Conservation (phyloP, 2,888 invertebrate species). For the Eupithecia inturbata region DNA sequence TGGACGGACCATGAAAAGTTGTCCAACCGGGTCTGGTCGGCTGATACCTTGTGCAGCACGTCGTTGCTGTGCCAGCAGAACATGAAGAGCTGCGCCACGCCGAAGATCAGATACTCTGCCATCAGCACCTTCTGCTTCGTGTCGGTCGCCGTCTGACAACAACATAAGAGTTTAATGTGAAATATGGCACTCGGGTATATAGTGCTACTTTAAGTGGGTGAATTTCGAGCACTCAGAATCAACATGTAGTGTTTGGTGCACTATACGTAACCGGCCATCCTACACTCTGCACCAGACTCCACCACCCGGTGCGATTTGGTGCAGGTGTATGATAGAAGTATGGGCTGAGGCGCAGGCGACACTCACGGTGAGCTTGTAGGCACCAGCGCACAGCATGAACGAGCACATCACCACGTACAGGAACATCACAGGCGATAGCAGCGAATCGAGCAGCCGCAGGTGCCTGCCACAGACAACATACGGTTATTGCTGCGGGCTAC, state of each 20-base stretch:
- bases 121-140: conserved; percentile 66
- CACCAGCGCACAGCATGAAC: conserved; percentile 72
- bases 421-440: conserved; percentile 77
- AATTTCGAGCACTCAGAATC: not conserved
- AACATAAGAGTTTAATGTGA: not conserved
- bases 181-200: not conserved
- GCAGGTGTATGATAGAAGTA: not conserved
- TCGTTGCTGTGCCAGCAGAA: conserved; percentile 79
- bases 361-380: conserved; percentile 72
- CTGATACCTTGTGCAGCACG: conserved; percentile 55
- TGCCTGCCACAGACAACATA: conserved; percentile 57
- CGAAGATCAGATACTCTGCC: conserved; percentile 73
- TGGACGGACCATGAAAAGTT: not conserved
- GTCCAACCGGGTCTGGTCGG: not conserved
- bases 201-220: not conserved
- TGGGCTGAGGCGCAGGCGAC: not conserved
- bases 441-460: conserved; percentile 68
- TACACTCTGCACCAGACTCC: too few relatives aligned
- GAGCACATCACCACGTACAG: conserved; percentile 74
- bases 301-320: not conserved
- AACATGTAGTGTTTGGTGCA: not conserved
- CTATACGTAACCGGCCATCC: too few relatives aligned
- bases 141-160: conserved; percentile 61
- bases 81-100: conserved; percentile 70
- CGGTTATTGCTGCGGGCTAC: conserved; percentile 1